phyloP scores from a whole-genome alignment of 2,888 invertebrate genomes.

The Pocota personata region DNA sequence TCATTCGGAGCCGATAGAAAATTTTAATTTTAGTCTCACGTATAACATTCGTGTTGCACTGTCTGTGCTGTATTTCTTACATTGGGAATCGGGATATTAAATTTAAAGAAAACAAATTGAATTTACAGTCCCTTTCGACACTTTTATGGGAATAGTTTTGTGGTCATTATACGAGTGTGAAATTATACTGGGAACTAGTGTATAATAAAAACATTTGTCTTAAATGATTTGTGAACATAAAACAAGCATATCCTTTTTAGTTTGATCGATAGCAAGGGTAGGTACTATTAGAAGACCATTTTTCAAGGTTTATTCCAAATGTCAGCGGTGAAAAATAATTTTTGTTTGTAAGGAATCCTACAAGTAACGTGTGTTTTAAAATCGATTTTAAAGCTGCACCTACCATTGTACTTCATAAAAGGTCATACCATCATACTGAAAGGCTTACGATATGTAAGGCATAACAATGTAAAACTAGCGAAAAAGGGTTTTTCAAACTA shows the following conservation, averaged over 20 bases:
- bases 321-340: not conserved
- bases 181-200: not conserved
- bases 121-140: not conserved
- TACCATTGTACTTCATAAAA: not conserved
- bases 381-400: not conserved
- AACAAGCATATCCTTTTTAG: not conserved
- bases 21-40: not conserved
- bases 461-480: not conserved
- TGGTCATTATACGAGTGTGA: not conserved
- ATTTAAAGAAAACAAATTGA: not conserved
- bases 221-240: not conserved
- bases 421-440: not conserved
- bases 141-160: not conserved
- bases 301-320: constrained; percentile 3
- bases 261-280: constrained; percentile 15
- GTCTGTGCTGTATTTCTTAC: not conserved
- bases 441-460: not conserved
- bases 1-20: not conserved
- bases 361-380: not conserved
- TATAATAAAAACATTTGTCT: too few relatives aligned
- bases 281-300: too few relatives aligned
- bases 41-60: not conserved
- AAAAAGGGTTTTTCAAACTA: too few relatives aligned
- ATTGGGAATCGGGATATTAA: not conserved
- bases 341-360: not conserved